Base-by-base conservation (phyloP, 2,113 vertebrate genomes). In the Oostethus manadensis region DNA sequence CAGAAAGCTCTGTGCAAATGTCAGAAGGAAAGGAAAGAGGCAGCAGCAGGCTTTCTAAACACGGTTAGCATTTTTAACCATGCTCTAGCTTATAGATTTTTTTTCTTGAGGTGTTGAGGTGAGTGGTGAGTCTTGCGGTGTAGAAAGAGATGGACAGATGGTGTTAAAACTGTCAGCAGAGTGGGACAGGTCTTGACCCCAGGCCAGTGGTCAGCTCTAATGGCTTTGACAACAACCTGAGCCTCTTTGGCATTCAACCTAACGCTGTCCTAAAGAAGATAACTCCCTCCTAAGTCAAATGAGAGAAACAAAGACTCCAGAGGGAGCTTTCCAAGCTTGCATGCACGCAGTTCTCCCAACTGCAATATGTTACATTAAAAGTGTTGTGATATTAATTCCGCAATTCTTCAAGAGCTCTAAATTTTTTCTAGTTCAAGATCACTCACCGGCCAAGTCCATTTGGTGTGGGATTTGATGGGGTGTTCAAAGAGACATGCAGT, bases 191-290 rank as follows among this genome's bases (percentile, higher is more conserved):
- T 82, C 71, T 62, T 79, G 64, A 84, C 73, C 81, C 64, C 61
- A 66, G 76, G 79, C 76, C 73, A 72, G 65, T 61, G 70, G 77
- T 68, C 56, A 84, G 67, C 81, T 79, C 78, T 88, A 84, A 85
- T 84, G 76, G 79, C 76, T 85, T 87, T 81, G 84, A 88, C 86
- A 84, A 77, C 73, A 84, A 74, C 74, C 83, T 87, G 86, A 87
- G 83, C 82, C 79, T 78, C 81, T 86, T 76, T 87, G 76, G 81
- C 86, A 85, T 89, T 84, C 76, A 84, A 78, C 72, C 82, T 84
- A 82, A 87, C 88, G 83, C 84, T 80, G 75, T 82, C 70, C 72
- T 72, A 68, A 63, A 74, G 56, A 68, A 64, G 73, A 75, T 80
- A 68, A 61, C 76, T 87, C 80, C 73, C 68, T 61, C 64, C 69